A percentile compares a stretch with the other conserved stretches of the same genome.
Conservation (phyloP, 2,797 vertebrate species). For the Gymnothorax reevesii region DNA sequence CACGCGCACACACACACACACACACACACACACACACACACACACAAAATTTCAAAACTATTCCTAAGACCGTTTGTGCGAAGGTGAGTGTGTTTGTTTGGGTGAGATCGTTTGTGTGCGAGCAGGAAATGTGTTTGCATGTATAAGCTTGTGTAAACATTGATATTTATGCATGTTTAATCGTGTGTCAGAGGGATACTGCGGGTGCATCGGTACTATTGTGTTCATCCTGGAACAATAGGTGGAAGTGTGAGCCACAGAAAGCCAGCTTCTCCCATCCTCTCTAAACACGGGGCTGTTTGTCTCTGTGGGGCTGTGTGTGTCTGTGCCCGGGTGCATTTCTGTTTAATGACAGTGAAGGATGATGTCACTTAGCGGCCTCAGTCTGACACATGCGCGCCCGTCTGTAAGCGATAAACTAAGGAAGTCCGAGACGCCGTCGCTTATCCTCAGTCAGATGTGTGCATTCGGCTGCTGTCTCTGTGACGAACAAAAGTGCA, state of each 20-base stretch:
- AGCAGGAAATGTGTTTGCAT: no score
- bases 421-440: conserved; percentile 32
- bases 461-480: neutral
- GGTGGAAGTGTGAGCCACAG: conserved; percentile 6
- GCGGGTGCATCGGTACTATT: no score
- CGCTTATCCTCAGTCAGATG: conserved; percentile 20
- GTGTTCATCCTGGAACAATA: conserved; percentile 11
- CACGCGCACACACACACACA: no score
- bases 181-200: no score
- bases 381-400: conserved; percentile 34
- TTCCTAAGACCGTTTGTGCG: no score
- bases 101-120: no score
- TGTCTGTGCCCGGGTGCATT: conserved; percentile 40
- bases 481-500: conserved; percentile 18
- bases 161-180: no score
- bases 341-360: conserved; percentile 29
- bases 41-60: no score
- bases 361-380: conserved; percentile 64
- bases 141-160: no score
- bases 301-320: conserved; percentile 29
- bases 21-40: no score
- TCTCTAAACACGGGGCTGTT: neutral
- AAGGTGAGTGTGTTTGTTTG: no score
- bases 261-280: neutral
- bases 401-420: conserved; percentile 22